phyloP scores from a whole-genome alignment of 2,113 vertebrate species.

The Oncorhynchus clarkii region DNA sequence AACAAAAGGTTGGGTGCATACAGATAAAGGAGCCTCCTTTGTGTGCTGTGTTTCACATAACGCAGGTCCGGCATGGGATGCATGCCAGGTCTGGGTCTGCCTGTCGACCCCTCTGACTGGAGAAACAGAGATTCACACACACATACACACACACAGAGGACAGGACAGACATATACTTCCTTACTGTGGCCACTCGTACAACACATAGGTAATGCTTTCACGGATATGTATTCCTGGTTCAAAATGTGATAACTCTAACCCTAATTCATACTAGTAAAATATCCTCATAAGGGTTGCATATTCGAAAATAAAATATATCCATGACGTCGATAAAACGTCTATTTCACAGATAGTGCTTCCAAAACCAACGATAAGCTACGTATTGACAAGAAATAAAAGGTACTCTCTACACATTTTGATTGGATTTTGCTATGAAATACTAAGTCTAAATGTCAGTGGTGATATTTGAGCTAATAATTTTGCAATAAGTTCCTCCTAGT shows the following conservation, averaged over 20 bases:
- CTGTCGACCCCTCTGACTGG: conserved; percentile 47
- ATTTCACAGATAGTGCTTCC: conserved; percentile 19
- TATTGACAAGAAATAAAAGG: conserved; percentile 32
- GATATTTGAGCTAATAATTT: conserved; percentile 13
- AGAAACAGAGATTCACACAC: conserved; percentile 14
- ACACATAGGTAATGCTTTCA: conserved; percentile 1
- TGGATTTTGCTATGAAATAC: background rate
- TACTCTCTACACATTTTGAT: conserved; percentile 13
- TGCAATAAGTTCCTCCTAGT: background rate
- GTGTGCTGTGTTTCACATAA: conserved; percentile 76
- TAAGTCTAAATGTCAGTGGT: conserved; percentile 3
- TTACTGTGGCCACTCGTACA: conserved; percentile 26
- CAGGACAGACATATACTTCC: conserved; percentile 19
- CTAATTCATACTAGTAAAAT: background rate
- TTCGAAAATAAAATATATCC: background rate
- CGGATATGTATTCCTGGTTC: conserved; percentile 1
- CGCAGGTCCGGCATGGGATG: conserved; percentile 44
- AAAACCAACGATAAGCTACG: conserved; percentile 21
- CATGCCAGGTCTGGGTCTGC: conserved; percentile 66
- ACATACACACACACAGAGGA: conserved; percentile 51
- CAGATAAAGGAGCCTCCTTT: conserved; percentile 76
- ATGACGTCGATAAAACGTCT: conserved; percentile 16
- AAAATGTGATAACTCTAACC: too few species aligned
- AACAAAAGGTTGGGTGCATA: conserved; percentile 78
- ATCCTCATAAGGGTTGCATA: background rate